phyloP scores from a whole-genome alignment of 2,797 vertebrate genomes.

The Rhabdophis nuchalis region DNA sequence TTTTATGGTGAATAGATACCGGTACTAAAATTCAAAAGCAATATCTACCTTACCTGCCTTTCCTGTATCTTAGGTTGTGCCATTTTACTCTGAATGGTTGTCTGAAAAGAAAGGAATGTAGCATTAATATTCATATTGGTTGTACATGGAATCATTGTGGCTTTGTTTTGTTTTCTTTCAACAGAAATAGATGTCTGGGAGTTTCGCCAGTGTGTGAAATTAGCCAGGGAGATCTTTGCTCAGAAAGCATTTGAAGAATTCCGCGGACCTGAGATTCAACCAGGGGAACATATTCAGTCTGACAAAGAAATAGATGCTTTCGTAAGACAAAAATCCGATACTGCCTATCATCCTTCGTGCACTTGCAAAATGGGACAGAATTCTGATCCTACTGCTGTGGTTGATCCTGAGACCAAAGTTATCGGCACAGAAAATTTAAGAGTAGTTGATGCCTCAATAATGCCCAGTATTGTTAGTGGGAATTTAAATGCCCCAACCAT shows the following conservation, averaged over 20 bases:
- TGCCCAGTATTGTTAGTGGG: conserved; percentile 95
- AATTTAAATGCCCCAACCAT: conserved; percentile 95
- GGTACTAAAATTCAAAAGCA: neutral
- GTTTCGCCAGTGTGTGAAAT: conserved; percentile 84
- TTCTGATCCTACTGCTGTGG: conserved; percentile 81
- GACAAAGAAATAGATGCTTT: conserved; percentile 92
- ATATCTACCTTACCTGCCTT: neutral
- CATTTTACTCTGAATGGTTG: neutral
- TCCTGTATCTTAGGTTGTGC: neutral
- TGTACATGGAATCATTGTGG: neutral
- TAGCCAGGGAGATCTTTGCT: conserved; percentile 89
- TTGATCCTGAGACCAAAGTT: conserved; percentile 83
- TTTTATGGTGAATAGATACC: neutral
- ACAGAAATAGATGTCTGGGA: conserved; percentile 86
- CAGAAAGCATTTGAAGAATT: conserved; percentile 88
- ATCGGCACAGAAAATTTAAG: conserved; percentile 84
- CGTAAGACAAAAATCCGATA: conserved; percentile 86
- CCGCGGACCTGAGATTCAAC: conserved; percentile 84
- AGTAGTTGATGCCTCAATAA: conserved; percentile 93
- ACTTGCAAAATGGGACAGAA: conserved; percentile 93
- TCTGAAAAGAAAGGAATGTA: neutral
- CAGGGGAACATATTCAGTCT: conserved; percentile 77
- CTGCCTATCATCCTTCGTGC: conserved; percentile 94
- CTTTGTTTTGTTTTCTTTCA: conserved; percentile 21
- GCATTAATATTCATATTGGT: neutral